A percentile compares a stretch with the other conserved stretches of the same genome.
Evolutionary conservation across 2,888 invertebrate species (phyloP).

Genomic region (Tetramorium bicarinatum): DNA sequence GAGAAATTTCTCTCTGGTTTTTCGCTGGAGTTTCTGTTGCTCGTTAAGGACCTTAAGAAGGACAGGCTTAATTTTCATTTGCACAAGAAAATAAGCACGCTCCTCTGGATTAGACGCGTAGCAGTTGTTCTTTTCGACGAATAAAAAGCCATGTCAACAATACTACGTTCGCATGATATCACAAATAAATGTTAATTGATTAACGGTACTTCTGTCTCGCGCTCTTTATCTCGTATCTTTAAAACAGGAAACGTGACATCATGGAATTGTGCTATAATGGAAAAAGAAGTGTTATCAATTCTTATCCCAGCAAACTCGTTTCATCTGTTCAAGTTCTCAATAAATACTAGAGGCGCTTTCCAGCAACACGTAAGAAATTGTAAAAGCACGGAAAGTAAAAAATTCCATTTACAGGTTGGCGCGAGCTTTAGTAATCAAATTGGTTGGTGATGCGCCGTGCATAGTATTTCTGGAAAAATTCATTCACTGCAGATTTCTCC

Average conservation of each 20-base stretch:
- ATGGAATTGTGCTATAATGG: neutral
- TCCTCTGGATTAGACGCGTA: neutral
- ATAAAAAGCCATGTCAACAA: neutral
- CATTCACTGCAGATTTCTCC: slow-evolving; percentile 13
- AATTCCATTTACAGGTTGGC: slow-evolving; percentile 35
- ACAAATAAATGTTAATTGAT: neutral
- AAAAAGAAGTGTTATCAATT: neutral
- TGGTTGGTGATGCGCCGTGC: neutral
- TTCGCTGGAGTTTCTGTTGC: slow-evolving; percentile 11
- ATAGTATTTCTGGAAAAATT: slow-evolving; percentile 10
- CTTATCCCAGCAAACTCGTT: neutral
- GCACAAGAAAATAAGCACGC: slow-evolving; percentile 14
- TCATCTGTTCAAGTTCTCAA: neutral
- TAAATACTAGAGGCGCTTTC: slow-evolving; percentile 22
- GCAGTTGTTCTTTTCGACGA: neutral
- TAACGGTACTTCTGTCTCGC: neutral
- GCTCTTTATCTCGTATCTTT: neutral
- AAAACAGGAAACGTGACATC: neutral
- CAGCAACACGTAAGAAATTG: neutral
- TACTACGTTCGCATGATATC: neutral
- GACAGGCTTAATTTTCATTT: slow-evolving; percentile 39
- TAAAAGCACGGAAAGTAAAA: slow-evolving; percentile 13
- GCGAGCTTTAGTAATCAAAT: slow-evolving; percentile 40
- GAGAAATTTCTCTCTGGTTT: slow-evolving; percentile 33
- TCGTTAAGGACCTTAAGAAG: slow-evolving; percentile 24